These are phyloP conservation scores for Eupsilia transversa DNA, from an alignment of 2,888 invertebrate species.

Conservation along the genomic window DNA sequence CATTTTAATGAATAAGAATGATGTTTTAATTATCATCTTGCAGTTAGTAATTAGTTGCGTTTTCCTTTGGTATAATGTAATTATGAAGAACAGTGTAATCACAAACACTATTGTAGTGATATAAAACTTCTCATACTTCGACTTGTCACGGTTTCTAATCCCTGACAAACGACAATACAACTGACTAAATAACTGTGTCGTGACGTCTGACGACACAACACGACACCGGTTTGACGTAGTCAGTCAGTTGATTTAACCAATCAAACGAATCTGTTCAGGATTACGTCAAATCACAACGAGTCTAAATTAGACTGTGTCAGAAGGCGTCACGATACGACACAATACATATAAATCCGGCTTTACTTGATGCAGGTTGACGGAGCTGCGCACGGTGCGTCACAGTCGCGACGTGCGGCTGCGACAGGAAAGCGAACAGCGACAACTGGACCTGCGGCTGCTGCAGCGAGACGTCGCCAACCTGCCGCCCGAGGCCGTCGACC, in stretches of 20 bases:
- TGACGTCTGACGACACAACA: background rate
- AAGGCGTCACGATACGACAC: background rate
- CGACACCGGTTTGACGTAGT: too few relatives aligned
- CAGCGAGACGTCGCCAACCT: slow-evolving; percentile 93
- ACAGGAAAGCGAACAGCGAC: slow-evolving; percentile 94
- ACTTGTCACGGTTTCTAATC: background rate
- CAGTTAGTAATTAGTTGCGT: background rate
- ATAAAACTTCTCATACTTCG: background rate
- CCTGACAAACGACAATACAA: background rate
- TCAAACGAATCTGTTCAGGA: background rate
- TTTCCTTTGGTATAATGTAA: background rate
- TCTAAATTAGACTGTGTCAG: background rate
- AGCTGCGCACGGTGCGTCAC: slow-evolving; percentile 94
- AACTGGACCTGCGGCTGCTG: slow-evolving; percentile 94
- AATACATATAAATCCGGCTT: background rate
- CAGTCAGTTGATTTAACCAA: too few relatives aligned
- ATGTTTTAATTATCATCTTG: background rate
- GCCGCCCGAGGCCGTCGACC: slow-evolving; percentile 93
- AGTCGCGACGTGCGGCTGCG: slow-evolving; percentile 94
- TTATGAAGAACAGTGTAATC: background rate
- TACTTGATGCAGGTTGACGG: slow-evolving; percentile 89
- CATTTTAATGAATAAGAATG: background rate
- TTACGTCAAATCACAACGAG: background rate
- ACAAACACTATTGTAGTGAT: background rate
- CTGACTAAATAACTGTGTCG: background rate